Conservation (phyloP, 2,797 vertebrate genomes). For the Melanotaenia pygmaea region DNA sequence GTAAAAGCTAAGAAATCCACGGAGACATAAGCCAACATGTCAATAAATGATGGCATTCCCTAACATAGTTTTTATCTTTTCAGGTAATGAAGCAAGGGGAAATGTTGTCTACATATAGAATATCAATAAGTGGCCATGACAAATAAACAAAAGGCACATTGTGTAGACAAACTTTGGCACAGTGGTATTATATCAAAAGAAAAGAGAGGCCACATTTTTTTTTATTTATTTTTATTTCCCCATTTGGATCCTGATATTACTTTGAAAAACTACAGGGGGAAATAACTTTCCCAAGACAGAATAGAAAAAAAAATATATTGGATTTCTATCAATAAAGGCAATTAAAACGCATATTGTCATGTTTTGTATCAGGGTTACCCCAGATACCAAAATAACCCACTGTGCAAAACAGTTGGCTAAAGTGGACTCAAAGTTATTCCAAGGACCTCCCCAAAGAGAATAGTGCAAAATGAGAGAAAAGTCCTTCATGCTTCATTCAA, state of each 20-base stretch:
- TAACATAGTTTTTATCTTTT: no score
- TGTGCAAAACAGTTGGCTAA: conserved; percentile 66
- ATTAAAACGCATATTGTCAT: conserved; percentile 40
- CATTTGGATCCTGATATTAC: not conserved
- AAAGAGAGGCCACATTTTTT: not conserved
- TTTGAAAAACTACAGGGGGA: not conserved
- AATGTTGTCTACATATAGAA: no score
- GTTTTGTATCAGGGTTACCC: conserved; percentile 65
- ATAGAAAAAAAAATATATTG: conserved; percentile 27
- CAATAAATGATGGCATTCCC: no score
- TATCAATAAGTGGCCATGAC: no score
- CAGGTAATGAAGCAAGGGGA: no score
- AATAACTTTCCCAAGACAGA: not conserved
- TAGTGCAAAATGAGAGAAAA: conserved; percentile 59
- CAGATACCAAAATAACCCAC: conserved; percentile 72
- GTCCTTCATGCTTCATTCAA: conserved; percentile 72
- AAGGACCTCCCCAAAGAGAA: conserved; percentile 76
- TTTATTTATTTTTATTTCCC: not conserved
- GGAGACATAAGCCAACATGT: no score
- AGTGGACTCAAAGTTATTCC: conserved; percentile 74
- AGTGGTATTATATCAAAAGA: not conserved
- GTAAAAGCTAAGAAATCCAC: no score
- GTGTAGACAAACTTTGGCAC: no score
- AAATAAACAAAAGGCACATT: not conserved
- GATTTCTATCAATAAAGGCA: conserved; percentile 23